phyloP scores from a whole-genome alignment of 1,140 invertebrate genomes.

The Manduca sexta region DNA sequence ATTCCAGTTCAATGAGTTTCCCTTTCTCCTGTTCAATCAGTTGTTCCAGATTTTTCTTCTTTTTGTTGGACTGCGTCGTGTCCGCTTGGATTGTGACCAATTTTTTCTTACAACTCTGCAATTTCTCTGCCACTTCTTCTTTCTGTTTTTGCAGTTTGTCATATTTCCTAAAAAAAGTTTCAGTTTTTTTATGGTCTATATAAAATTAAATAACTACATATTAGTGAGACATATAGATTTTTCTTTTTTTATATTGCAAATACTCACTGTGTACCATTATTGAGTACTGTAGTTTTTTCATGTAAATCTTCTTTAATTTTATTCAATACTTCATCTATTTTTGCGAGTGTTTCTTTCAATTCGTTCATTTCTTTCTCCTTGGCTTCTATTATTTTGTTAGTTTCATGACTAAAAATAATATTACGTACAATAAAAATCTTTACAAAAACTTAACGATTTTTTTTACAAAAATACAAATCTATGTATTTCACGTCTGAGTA shows the following conservation, averaged over 20 bases:
- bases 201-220: neutral
- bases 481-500: too few species aligned
- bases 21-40: conserved; percentile 76
- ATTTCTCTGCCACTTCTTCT: conserved; percentile 74
- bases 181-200: neutral
- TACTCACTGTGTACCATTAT: conserved; percentile 74
- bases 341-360: conserved; percentile 71
- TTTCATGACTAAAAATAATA: conserved; percentile 53
- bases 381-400: conserved; percentile 69
- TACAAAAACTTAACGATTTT: too few species aligned
- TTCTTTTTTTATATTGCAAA: too few species aligned
- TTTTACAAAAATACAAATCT: too few species aligned
- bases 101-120: conserved; percentile 76
- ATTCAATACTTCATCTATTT: conserved; percentile 73
- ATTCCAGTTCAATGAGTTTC: conserved; percentile 77
- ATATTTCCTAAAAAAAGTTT: conserved; percentile 64
- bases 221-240: too few species aligned
- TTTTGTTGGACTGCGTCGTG: conserved; percentile 77
- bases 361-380: conserved; percentile 68
- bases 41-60: conserved; percentile 77
- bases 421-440: neutral
- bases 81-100: conserved; percentile 78
- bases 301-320: conserved; percentile 73
- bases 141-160: conserved; percentile 74
- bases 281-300: conserved; percentile 73